Conservation (phyloP, 64 coral and sea anemone genomes). For the Porites lutea region DNA sequence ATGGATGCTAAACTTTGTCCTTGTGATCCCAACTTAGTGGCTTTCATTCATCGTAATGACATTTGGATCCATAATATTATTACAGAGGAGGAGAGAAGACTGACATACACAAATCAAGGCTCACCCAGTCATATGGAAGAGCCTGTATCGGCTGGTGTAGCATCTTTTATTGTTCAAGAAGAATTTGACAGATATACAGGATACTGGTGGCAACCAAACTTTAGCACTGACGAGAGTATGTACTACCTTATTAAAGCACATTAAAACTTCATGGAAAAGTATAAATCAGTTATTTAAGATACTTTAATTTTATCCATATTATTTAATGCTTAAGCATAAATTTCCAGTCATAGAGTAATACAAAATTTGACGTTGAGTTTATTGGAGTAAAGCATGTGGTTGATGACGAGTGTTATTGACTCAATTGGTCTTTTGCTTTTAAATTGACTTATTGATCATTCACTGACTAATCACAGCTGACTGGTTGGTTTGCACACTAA, state of each 20-base stretch:
- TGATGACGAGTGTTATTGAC: too few relatives aligned
- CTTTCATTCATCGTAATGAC: constrained; percentile 98
- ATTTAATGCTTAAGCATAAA: too few relatives aligned
- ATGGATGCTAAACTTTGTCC: constrained; percentile 99
- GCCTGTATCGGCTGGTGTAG: constrained; percentile 91
- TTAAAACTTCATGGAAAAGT: too few relatives aligned
- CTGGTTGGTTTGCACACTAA: not conserved
- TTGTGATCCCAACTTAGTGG: constrained; percentile 90
- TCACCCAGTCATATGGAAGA: constrained; percentile 86
- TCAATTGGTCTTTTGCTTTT: too few relatives aligned
- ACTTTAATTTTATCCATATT: not conserved
- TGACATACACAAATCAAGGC: constrained; percentile 88
- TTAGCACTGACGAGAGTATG: constrained; percentile 64
- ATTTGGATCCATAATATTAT: constrained; percentile 89
- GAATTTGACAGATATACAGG: constrained; percentile 99
- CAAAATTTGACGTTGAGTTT: too few relatives aligned
- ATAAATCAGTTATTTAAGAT: too few relatives aligned
- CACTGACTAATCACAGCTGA: not conserved
- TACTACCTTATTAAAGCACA: not conserved
- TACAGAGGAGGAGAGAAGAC: constrained; percentile 82
- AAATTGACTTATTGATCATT: too few relatives aligned
- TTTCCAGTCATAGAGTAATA: too few relatives aligned
- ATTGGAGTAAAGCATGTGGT: too few relatives aligned
- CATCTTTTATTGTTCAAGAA: constrained; percentile 98
- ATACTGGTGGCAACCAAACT: constrained; percentile 97